Evolutionary conservation across 2,888 invertebrate genomes (phyloP), one percentile per base, ranked within the genome.

Genomic region (Agrotis segetum): DNA sequence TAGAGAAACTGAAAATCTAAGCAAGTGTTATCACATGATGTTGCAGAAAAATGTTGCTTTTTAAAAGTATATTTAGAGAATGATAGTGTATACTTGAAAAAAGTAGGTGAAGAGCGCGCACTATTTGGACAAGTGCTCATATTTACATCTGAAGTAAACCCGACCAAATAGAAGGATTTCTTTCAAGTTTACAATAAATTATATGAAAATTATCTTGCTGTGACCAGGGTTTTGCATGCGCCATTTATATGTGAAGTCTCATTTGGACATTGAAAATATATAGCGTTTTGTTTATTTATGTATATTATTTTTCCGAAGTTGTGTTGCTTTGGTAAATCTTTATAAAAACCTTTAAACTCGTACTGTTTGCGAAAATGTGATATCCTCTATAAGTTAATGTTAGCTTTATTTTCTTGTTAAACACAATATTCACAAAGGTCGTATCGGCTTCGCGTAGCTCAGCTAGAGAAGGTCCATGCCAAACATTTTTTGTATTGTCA

Each of bases 71-170:
- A 34, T 76, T 58, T 70, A 74, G 9, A 67, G 52, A 70, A 61
- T 76, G 61, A 65, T 79, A 69, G 61, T 50, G 17, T 58, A 49
- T 64, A 62, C 71, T 79, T 82, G 67, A 68, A 74, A 65, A 74
- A 82, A 67, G 49, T 79, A 66, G 82, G 80, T 79, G 77, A 82
- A 82, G 82, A 82, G 67, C 82, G 46, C 58, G 46, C 55, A 56
- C 49, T 73, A 56, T 67, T 81, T 81, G 49, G 52, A 55, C 55
- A 71, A 67, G 34, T 65, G 29, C 53, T 58, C 14, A 46, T 70
- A 77, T 67, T 82, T 77, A 46, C 52, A 67, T 70, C 50, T 61
- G 11, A 67, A 64, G 29, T 79, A 53, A 61, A 64, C 58, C 21
- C 53, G 24, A 34, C 34, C 13, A 65, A 53, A 58, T 49, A 55